These are phyloP conservation scores for Hypomesus transpacificus DNA, from an alignment of 2,113 vertebrate species.

Conservation along the genomic window DNA sequence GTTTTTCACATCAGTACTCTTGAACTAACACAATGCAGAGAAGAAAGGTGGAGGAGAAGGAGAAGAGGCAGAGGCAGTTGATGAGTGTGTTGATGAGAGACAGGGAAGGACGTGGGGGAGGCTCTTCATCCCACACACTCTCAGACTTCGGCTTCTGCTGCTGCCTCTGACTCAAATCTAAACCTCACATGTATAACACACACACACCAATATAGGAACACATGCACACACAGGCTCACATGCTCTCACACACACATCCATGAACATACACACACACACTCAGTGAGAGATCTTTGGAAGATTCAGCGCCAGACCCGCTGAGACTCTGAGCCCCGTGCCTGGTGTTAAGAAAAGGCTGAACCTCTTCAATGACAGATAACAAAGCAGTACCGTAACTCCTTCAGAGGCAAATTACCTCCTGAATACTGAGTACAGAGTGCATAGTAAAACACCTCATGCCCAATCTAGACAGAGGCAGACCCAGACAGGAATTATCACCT, in stretches of 20 bases:
- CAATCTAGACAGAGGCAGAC: no score
- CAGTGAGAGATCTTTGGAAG: no score
- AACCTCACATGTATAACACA: constrained; percentile 56
- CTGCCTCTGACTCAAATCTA: constrained; percentile 73
- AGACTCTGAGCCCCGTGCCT: no score
- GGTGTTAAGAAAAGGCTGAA: no score
- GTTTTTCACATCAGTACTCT: constrained; percentile 1
- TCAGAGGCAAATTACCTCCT: no score
- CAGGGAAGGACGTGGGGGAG: constrained; percentile 47
- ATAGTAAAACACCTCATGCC: no score
- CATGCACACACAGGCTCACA: constrained; percentile 33
- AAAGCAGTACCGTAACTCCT: no score
- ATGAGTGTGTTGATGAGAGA: constrained; percentile 38
- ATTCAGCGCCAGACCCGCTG: no score
- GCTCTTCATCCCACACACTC: constrained; percentile 68
- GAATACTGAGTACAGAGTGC: no score
- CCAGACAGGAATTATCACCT: no score
- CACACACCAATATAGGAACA: constrained; percentile 21
- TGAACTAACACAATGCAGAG: constrained; percentile 23
- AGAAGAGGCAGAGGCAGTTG: constrained; percentile 47
- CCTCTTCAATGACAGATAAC: no score
- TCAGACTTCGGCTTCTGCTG: constrained; percentile 57
- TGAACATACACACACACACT: constrained; percentile 13
- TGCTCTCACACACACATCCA: constrained; percentile 21
- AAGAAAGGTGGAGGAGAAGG: constrained; percentile 39